Base-by-base conservation (phyloP, 2,113 vertebrate genomes). In the Chionomys nivalis region DNA sequence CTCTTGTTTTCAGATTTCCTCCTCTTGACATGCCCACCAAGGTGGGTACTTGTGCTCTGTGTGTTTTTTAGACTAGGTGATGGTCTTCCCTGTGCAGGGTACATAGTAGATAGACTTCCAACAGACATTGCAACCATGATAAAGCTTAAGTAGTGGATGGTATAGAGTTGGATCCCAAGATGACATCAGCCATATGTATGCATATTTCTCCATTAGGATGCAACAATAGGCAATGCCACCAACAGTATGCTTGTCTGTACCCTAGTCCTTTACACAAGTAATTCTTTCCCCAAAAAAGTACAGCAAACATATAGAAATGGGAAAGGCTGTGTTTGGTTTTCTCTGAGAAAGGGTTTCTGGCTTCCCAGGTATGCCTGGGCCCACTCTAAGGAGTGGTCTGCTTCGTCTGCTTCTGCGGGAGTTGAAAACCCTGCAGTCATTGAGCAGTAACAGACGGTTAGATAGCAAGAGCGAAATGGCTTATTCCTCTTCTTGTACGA, bases 101-200 rank as follows among this genome's bases (percentile, higher is more conserved):
- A 7, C 1, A 0, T 36, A 52, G 72, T 17, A 26, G 83, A 16
- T 44, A 66, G 39, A 85, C 39, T 33, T 72, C 39, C n/a, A 23
- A 0, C 36, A 31, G 24, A 0, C 0, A 1, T 1, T 49, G 33
- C 36, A 10, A 0, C 19, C 7, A n/a, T 83, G 12, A 31, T 44
- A 1, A 5, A 24, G 36, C 17, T 19, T 73, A 73, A 58, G 24
- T 36, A 26, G 9, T 8, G 2, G 28, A 33, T 58, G 68, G 23
- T 0, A 0, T 58, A 17, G 58, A 28, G 19, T 36, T 21, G 3
- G 78, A 26, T 4, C 24, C 58, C 24, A 61, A 19, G 39, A 17
- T 10, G 23, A 6, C 8, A 21, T 47, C 26, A 3, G 65, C 42
- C 52, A 5, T 4, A 5, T 17, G 39, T 4, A 5, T 17, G 39